A percentile compares a stretch with the other conserved stretches of the same genome.
Conservation (phyloP, 1,140 invertebrate species). For the Coenobita brevimanus region DNA sequence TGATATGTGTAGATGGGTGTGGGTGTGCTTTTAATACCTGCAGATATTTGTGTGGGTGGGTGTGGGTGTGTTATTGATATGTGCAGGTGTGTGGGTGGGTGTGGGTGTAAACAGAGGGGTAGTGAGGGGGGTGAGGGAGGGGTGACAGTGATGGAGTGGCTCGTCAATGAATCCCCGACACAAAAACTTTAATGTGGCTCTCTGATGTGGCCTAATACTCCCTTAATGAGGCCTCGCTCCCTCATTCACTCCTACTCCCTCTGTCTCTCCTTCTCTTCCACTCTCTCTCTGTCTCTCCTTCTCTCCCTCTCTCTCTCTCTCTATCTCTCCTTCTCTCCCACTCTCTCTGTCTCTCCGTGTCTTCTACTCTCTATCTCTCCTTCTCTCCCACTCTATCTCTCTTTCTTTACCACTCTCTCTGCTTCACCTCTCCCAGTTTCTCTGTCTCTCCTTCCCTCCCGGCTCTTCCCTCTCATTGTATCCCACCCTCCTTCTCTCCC, state of each 20-base stretch:
- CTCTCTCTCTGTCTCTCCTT: not conserved
- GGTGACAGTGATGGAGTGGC: constrained; percentile 55
- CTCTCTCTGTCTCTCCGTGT: constrained; percentile 9
- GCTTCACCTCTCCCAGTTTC: too few species aligned
- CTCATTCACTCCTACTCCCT: not conserved
- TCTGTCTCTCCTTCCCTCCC: not conserved
- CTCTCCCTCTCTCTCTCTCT: constrained; percentile 37
- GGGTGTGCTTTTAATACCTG: too few species aligned
- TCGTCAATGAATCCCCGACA: constrained; percentile 15
- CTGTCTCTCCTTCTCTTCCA: not conserved
- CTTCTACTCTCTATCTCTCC: not conserved
- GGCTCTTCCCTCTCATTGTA: not conserved
- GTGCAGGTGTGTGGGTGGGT: too few species aligned
- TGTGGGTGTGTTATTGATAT: too few species aligned
- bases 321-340: constrained; percentile 21
- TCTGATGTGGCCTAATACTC: constrained; percentile 49
- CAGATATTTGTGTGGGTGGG: too few species aligned
- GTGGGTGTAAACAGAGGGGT: not conserved
- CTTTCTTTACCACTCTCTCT: not conserved
- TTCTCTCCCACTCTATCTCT: not conserved
- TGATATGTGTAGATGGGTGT: too few species aligned
- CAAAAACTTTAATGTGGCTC: constrained; percentile 44
- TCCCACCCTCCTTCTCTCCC: too few species aligned
- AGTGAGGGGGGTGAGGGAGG: not conserved
- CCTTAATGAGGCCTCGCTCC: constrained; percentile 41